phyloP scores from a whole-genome alignment of 35 echinoderm and acorn worm genomes.

The Lytechinus pictus region DNA sequence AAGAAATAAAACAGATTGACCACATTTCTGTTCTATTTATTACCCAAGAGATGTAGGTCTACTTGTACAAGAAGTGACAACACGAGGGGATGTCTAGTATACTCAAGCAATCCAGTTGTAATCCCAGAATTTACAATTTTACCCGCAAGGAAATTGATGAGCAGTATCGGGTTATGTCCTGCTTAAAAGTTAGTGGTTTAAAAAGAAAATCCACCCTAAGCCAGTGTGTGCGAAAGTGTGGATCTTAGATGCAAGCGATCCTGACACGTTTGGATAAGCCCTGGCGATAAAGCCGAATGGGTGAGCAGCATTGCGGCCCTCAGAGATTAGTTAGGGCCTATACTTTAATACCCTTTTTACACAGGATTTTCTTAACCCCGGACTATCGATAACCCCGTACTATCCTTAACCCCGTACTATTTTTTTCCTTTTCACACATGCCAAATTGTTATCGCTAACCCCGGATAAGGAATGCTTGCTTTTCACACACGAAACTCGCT shows the following conservation, averaged over 20 bases:
- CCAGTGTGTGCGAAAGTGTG: background rate
- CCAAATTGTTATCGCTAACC: no score
- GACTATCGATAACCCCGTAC: no score
- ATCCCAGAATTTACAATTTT: background rate
- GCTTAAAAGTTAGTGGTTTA: background rate
- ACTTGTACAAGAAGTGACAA: background rate
- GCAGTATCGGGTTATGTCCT: background rate
- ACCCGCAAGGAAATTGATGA: background rate
- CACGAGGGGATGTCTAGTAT: background rate
- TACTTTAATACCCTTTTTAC: no score
- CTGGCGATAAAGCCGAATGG: background rate
- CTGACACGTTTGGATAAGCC: background rate
- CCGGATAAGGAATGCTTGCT: no score
- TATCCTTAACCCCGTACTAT: no score
- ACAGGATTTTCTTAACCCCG: no score
- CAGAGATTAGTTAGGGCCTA: background rate
- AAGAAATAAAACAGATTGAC: background rate
- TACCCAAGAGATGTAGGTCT: background rate
- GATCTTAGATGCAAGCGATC: background rate
- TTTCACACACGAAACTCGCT: no score
- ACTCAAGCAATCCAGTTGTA: background rate
- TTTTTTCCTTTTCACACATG: no score
- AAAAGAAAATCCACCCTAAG: background rate
- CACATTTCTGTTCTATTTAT: background rate
- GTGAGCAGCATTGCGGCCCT: background rate